These are phyloP conservation scores for Prionailurus bengalensis DNA, from an alignment of 2,113 vertebrate species.

Conservation along the genomic window DNA sequence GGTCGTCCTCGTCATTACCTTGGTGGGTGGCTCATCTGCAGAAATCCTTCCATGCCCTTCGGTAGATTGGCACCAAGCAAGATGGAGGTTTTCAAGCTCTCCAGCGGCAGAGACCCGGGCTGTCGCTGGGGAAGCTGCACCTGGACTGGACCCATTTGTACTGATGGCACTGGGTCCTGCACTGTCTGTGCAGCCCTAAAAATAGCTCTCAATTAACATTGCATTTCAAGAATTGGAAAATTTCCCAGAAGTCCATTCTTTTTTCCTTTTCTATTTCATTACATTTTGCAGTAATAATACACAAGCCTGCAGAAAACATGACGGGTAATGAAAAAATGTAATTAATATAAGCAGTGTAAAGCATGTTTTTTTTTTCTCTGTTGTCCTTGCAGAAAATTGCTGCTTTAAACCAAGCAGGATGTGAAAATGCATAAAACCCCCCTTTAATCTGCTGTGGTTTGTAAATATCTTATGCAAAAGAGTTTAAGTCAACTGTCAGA, in stretches of 20 bases:
- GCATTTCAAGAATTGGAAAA: constrained; percentile 94
- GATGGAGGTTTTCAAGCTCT: constrained; percentile 60
- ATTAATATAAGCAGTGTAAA: constrained; percentile 94
- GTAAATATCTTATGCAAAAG: constrained; percentile 92
- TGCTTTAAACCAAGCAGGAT: constrained; percentile 91
- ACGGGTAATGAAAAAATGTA: constrained; percentile 94
- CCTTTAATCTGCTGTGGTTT: constrained; percentile 89
- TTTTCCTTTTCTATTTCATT: constrained; percentile 91
- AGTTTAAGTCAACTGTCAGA: constrained; percentile 88
- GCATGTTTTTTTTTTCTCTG: constrained; percentile 89
- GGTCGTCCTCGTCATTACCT: not conserved
- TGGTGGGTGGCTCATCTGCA: constrained; percentile 49
- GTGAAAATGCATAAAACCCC: constrained; percentile 90
- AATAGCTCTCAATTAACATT: constrained; percentile 93
- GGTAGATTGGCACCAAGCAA: constrained; percentile 16
- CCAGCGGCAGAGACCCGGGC: constrained; percentile 59
- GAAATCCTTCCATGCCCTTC: constrained; percentile 62
- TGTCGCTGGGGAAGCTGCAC: constrained; percentile 82
- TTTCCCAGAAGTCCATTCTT: constrained; percentile 94
- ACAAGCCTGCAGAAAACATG: constrained; percentile 93
- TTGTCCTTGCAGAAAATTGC: constrained; percentile 92
- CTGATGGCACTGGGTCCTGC: constrained; percentile 85
- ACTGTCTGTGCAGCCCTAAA: constrained; percentile 89
- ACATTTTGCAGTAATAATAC: constrained; percentile 94
- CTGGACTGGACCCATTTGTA: constrained; percentile 86